These are phyloP conservation scores for Amaurobius ferox DNA, from an alignment of 2,888 invertebrate genomes.

Conservation along the genomic window DNA sequence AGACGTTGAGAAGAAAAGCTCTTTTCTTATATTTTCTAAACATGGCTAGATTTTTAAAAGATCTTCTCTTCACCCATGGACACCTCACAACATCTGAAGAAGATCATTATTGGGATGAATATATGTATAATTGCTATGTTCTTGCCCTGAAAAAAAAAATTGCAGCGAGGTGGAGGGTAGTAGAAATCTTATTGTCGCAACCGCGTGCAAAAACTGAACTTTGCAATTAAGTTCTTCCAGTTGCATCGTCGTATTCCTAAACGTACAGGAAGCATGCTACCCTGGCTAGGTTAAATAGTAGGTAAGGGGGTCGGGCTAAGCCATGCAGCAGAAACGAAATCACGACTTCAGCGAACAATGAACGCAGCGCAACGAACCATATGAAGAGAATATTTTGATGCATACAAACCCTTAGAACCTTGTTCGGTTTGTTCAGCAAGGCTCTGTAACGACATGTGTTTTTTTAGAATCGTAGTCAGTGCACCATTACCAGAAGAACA, in stretches of 20 bases:
- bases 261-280: conserved; percentile 58
- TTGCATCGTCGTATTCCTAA: conserved; percentile 17
- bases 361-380: conserved; percentile 40
- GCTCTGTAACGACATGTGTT: not conserved
- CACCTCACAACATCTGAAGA: too few species aligned
- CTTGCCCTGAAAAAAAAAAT: too few species aligned
- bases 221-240: conserved; percentile 20
- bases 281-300: conserved; percentile 53
- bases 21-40: too few species aligned
- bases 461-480: not conserved
- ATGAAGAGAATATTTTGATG: conserved; percentile 25
- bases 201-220: conserved; percentile 9
- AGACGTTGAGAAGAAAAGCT: too few species aligned
- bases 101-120: too few species aligned
- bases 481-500: too few species aligned
- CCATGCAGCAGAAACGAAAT: conserved; percentile 33
- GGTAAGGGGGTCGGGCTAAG: conserved; percentile 53
- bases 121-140: too few species aligned
- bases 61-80: too few species aligned
- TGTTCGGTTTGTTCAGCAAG: not conserved
- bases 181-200: conserved; percentile 26
- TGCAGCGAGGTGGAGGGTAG: not conserved
- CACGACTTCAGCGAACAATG: conserved; percentile 58
- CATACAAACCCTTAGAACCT: not conserved
- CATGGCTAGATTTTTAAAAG: too few species aligned